Evolutionary conservation across 2,797 vertebrate species (phyloP), one percentile per base, ranked within the genome.

Genomic region (Schizopygopsis pylzovi): DNA sequence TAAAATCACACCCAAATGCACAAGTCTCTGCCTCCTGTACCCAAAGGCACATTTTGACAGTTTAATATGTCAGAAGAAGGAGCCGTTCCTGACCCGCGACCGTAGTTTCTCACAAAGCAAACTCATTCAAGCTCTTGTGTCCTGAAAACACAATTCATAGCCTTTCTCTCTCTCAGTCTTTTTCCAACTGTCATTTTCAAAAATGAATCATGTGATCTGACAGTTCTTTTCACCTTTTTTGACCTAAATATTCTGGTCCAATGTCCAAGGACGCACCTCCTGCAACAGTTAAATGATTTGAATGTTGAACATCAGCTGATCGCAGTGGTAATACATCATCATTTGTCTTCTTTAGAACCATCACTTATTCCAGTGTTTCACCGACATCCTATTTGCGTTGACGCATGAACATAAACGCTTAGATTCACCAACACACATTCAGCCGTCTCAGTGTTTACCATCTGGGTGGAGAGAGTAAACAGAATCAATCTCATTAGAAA

Each of bases 401-500:
- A 85, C 18, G 61, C 54, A 81, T 4, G 8, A 39, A 41, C 68
- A 61, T 18, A 56, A n/a, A 68, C 20, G 47, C 79, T 84, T 49
- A 68, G 72, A 20, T 22, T 79, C 56, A 71, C 63, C 22, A 39
- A 61, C 65, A 82, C 68, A 70, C 67, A 79, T n/a, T 87, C 89
- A 45, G 37, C 11, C 7, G 0, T 47, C 52, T 85, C 84, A 77
- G 82, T 79, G 15, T 85, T 90, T 89, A 91, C 89, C 92, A 92
- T 71, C 70, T 56, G 81, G 78, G 84, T 89, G 79, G 77, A 77
- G 41, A 43, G 68, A 82, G 81, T 83, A 76, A 85, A 73, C n/a
- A 73, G 73, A 47, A 89, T 87, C 83, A 78, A 91, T 86, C 84
- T 86, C 67, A 91, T 89, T 90, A 91, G 70, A 87, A 85, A 86